Percentiles rank a stretch among this genome's conserved stretches.
phyloP scores from a whole-genome alignment of 1,140 invertebrate species.

The Euura lappo region DNA sequence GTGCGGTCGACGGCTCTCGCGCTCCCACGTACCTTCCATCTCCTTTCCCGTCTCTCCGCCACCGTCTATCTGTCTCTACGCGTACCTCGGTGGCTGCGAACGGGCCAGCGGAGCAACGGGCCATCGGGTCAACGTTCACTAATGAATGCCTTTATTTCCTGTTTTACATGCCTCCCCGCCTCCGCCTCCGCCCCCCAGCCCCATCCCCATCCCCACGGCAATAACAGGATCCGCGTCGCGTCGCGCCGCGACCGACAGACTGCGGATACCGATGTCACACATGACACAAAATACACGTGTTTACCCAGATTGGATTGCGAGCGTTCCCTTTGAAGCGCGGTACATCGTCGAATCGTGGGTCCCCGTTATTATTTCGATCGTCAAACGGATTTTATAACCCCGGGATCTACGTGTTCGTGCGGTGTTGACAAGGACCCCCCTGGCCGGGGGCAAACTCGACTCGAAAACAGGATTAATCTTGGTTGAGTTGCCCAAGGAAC shows the following conservation, averaged over 20 bases:
- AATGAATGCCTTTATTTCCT: constrained; percentile 34
- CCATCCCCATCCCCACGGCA: not conserved
- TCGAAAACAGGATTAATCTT: not conserved
- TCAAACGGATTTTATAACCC: not conserved
- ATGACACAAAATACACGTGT: constrained; percentile 26
- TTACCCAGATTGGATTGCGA: constrained; percentile 20
- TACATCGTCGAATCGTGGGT: not conserved
- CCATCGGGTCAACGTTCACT: constrained; percentile 21
- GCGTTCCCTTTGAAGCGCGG: not conserved
- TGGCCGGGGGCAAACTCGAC: not conserved
- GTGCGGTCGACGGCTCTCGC: not conserved
- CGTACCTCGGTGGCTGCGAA: not conserved
- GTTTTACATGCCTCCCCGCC: constrained; percentile 26
- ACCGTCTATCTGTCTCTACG: no score
- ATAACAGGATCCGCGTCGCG: constrained; percentile 26
- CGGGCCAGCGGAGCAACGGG: not conserved
- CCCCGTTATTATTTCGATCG: not conserved
- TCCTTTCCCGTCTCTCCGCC: no score
- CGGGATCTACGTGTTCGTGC: not conserved
- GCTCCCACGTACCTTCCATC: not conserved
- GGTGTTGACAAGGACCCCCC: not conserved
- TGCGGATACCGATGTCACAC: not conserved
- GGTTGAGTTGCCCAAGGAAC: not conserved
- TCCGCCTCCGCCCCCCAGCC: constrained; percentile 21
- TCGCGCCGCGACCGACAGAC: not conserved